phyloP scores from a whole-genome alignment of 2,888 invertebrate species.

The Cryptops parisi region DNA sequence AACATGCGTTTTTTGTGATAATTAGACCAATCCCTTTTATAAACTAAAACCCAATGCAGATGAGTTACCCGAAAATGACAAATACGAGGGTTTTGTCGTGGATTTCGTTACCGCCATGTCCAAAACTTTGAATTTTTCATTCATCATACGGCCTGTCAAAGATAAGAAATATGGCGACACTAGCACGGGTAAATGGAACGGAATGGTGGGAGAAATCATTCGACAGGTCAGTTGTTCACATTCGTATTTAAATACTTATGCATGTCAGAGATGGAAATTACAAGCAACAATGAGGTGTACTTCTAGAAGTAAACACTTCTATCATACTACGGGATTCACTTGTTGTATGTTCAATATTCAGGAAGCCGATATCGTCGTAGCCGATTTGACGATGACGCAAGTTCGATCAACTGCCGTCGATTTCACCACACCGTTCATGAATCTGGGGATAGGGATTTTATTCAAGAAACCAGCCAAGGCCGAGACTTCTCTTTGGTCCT shows the following conservation, averaged over 20 bases:
- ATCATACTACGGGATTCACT: too few species aligned
- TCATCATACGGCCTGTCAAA: conserved; percentile 31
- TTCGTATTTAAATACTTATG: too few species aligned
- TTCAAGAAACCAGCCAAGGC: conserved; percentile 74
- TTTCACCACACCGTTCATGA: conserved; percentile 44
- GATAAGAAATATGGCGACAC: conserved; percentile 21
- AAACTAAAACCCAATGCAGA: conserved; percentile 28
- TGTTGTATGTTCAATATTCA: conserved; percentile 19
- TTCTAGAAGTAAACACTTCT: too few species aligned
- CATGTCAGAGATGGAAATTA: not conserved
- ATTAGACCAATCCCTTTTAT: conserved; percentile 37
- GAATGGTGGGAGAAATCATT: conserved; percentile 22
- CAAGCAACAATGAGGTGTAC: too few species aligned
- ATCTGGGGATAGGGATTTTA: conserved; percentile 63
- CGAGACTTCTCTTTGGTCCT: conserved; percentile 78
- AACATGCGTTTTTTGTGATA: conserved; percentile 16
- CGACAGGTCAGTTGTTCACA: conserved; percentile 22
- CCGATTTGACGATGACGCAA: conserved; percentile 41
- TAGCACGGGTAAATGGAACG: conserved; percentile 22
- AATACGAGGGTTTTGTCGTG: conserved; percentile 35
- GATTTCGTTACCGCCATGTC: conserved; percentile 36
- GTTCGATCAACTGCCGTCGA: conserved; percentile 39
- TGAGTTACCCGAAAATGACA: conserved; percentile 29
- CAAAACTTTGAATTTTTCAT: conserved; percentile 33
- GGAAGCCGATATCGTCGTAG: conserved; percentile 39